Base-by-base conservation (phyloP, 2,888 invertebrate genomes). In the Cistogaster globosa region DNA sequence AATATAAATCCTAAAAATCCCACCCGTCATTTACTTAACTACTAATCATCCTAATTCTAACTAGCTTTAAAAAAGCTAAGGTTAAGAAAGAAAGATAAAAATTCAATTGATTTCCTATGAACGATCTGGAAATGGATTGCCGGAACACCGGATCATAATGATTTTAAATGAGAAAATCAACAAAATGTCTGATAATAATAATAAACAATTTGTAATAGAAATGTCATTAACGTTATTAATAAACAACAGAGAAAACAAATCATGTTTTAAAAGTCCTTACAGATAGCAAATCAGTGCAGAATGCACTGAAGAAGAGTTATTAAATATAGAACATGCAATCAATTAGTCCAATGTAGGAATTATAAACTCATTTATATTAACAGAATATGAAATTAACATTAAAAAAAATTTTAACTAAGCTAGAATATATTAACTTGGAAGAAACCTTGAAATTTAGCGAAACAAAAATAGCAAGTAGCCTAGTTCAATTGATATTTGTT, bases 61-160 rank as follows among this genome's bases (percentile, higher is more conserved):
- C 22, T 65, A 65, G 65, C 67, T 20, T 36, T 53, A 51, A 18
- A 53, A 36, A 67, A 53, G 20, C 12, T 53, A 12, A 53, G 22
- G 20, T 67, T 65, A 51, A 48, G 11, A 32, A 12, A 51, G 14
- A 26, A 51, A 11, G n/a, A 65, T 18, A 48, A 65, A 48, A 65
- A 42, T 32, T 51, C 51, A 51, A 72, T 62, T n/a, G 45, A 72
- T 48, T 48, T 51, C 18, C 26, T 75, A 63, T 63, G 74, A 55
- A 63, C 38, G 38, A 42, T 55, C 63, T 75, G 74, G 74, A 63
- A 63, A 38, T 63, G 55, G 36, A 55, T 75, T 22, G 51, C 63
- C 22, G 74, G 63, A 5, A 63, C 36, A 14, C 74, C 74, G 36
- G 74, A 63, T 42, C 51, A 75, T 9, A 20, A 75, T 22, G 74